Evolutionary conservation across 2,888 invertebrate species (phyloP), one percentile per base, ranked within the genome.

Genomic region (Thereva unica): DNA sequence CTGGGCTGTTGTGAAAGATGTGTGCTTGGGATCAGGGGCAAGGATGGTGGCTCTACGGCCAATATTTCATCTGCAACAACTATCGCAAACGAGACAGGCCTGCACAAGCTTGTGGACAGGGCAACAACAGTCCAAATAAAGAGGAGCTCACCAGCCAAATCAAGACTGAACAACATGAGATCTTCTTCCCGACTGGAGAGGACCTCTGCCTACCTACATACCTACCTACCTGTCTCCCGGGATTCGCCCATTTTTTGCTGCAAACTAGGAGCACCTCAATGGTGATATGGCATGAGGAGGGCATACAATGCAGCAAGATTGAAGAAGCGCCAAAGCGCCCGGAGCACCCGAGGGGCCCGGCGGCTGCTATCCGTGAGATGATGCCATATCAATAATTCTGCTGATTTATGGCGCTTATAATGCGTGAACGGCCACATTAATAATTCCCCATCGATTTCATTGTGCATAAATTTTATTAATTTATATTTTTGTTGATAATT

Each of bases 351-450:
- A 41, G 54, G 55, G 40, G 56, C 44, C 55, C 40, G 55, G 42
- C 52, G 44, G 53, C 50, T 41, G 12, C 40, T 50, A 66, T 69
- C 57, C 69, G 63, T 67, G 69, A 69, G 66, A 47, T 64, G 67
- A 69, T 67, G 64, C 63, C 66, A 64, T 67, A 69, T 69, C 66
- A 69, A 69, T 72, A 72, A 73, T 76, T 77, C 75, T 75, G 75
- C 76, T 80, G 80, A 80, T 80, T 79, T 80, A 78, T 76, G 76
- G 75, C 76, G 77, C 71, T 71, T 80, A 79, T 78, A 79, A 80
- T 80, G 80, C 80, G 80, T 80, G 80, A 80, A 80, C 79, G 80
- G 77, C 75, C 79, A 78, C 80, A 80, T 80, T 80, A 80, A 80
- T 80, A 80, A 80, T 80, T 79, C 79, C 79, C 76, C 74, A 77